A percentile compares a stretch with the other conserved stretches of the same genome.
Conservation (phyloP, 2,888 invertebrate species). For the Micoletzkya japonica region DNA sequence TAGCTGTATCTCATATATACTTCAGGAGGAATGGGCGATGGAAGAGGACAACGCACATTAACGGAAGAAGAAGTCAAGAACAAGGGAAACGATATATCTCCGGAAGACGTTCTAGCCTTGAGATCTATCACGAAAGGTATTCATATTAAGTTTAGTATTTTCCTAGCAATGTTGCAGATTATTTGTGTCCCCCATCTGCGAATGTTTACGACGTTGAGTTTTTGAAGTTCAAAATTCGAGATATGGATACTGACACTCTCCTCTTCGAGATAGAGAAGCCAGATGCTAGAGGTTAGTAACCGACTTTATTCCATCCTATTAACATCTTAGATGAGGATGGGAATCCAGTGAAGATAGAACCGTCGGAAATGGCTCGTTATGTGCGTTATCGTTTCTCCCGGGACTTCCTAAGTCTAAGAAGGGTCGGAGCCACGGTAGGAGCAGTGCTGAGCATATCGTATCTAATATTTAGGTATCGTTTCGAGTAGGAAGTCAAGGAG, state of each 20-base stretch:
- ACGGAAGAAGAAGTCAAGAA: conserved; percentile 23
- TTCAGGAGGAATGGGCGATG: background rate
- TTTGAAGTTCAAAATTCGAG: conserved; percentile 91
- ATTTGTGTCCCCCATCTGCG: conserved; percentile 89
- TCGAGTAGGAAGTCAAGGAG: conserved; percentile 86
- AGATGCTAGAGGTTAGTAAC: conserved; percentile 23
- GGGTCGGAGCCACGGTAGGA: conserved; percentile 27
- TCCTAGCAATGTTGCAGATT: conserved; percentile 69
- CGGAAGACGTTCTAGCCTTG: conserved; percentile 25
- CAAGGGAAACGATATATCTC: conserved; percentile 20
- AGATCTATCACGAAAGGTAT: conserved; percentile 23
- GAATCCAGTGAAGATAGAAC: conserved; percentile 21
- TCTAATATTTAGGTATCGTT: conserved; percentile 82
- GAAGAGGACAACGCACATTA: background rate
- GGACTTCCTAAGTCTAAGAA: conserved; percentile 75
- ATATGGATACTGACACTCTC: conserved; percentile 82
- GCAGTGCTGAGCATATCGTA: background rate
- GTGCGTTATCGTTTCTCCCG: conserved; percentile 99
- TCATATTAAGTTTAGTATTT: background rate
- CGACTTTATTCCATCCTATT: background rate
- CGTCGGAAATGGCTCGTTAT: conserved; percentile 84
- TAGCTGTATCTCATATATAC: too few species aligned
- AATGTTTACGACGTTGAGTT: conserved; percentile 98
- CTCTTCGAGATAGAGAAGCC: conserved; percentile 93
- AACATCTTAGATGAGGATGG: conserved; percentile 25